These are phyloP conservation scores for Pheosia tremula DNA, from an alignment of 2,888 invertebrate genomes.

Conservation along the genomic window DNA sequence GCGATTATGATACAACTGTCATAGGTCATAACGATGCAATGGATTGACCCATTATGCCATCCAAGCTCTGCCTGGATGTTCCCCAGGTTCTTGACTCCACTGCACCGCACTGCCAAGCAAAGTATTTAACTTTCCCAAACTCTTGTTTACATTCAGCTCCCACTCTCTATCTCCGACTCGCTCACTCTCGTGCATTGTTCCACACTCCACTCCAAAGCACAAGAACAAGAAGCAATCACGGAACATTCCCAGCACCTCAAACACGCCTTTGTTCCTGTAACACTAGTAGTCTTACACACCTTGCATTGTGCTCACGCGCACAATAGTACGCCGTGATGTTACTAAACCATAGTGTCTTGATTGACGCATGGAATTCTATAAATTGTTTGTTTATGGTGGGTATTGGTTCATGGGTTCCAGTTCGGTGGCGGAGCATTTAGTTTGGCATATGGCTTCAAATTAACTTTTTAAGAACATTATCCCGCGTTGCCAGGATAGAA, in stretches of 20 bases:
- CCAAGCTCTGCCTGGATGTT: too few relatives aligned
- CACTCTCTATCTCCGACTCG: background rate
- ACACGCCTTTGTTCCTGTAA: constrained; percentile 50
- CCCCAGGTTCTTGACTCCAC: too few relatives aligned
- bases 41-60: too few relatives aligned
- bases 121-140: too few relatives aligned
- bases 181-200: constrained; percentile 24
- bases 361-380: constrained; percentile 18
- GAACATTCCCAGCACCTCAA: constrained; percentile 37
- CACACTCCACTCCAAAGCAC: constrained; percentile 32
- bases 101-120: too few relatives aligned
- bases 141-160: too few relatives aligned
- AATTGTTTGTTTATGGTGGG: constrained; percentile 11
- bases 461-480: too few relatives aligned
- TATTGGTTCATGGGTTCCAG: background rate
- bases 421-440: background rate
- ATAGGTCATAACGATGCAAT: too few relatives aligned
- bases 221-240: constrained; percentile 59
- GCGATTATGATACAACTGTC: too few relatives aligned
- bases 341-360: constrained; percentile 23
- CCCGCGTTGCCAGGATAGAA: too few relatives aligned
- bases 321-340: constrained; percentile 38
- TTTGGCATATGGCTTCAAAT: background rate
- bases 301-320: constrained; percentile 29
- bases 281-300: constrained; percentile 55